phyloP scores from a whole-genome alignment of 2,888 invertebrate species.

The Sphinx pinastri region DNA sequence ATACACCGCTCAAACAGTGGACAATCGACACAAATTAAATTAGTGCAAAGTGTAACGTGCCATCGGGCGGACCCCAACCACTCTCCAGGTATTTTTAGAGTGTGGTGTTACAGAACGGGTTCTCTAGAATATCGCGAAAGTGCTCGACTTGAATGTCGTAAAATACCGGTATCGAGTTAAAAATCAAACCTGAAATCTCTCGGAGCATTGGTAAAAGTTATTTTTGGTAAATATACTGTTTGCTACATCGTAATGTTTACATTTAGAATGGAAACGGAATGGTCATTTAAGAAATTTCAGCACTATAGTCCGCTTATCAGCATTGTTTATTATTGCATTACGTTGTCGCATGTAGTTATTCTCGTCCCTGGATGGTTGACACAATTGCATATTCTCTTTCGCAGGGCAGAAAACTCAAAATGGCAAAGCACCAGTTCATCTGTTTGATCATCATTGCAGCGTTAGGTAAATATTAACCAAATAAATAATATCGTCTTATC shows the following conservation, averaged over 20 bases:
- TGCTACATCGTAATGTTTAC: slow-evolving; percentile 20
- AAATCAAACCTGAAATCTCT: slow-evolving; percentile 24
- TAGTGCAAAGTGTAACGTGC: slow-evolving; percentile 54
- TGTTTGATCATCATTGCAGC: slow-evolving; percentile 57
- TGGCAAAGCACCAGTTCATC: slow-evolving; percentile 65
- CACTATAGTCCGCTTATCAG: slow-evolving; percentile 46
- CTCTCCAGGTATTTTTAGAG: slow-evolving; percentile 70
- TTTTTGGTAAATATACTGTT: slow-evolving; percentile 6
- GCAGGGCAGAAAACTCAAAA: slow-evolving; percentile 57
- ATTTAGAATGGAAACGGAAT: slow-evolving; percentile 24
- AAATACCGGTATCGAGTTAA: slow-evolving; percentile 13
- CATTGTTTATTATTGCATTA: slow-evolving; percentile 19
- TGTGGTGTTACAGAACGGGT: slow-evolving; percentile 60
- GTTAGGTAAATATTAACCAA: slow-evolving; percentile 56
- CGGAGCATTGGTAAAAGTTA: slow-evolving; percentile 4
- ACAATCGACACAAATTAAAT: slow-evolving; percentile 50
- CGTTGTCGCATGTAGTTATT: slow-evolving; percentile 10
- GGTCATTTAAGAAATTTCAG: slow-evolving; percentile 24
- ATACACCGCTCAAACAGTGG: slow-evolving; percentile 49
- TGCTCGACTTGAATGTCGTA: slow-evolving; percentile 38
- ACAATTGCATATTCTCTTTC: slow-evolving; percentile 46
- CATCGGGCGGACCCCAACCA: slow-evolving; percentile 49
- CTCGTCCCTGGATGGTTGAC: slow-evolving; percentile 31
- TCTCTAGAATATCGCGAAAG: slow-evolving; percentile 62
- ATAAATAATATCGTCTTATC: slow-evolving; percentile 25